These are phyloP conservation scores for Arothron firmamentum DNA, from an alignment of 2,113 vertebrate species.

Conservation along the genomic window DNA sequence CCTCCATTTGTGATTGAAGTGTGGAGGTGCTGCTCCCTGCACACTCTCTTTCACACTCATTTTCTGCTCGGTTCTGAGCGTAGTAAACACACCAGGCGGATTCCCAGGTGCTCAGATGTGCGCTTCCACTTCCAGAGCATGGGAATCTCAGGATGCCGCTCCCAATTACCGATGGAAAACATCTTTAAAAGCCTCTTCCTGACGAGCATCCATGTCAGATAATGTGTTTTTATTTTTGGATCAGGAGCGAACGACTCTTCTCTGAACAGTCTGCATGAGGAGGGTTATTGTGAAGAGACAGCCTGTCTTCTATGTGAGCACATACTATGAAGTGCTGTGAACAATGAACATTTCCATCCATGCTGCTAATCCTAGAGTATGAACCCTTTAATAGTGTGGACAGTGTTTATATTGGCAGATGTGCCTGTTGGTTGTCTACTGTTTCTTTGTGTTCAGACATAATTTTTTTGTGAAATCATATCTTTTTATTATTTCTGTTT, in stretches of 20 bases:
- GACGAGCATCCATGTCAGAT: neutral
- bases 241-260: neutral
- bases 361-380: too few species aligned
- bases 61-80: conserved; percentile 18
- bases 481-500: neutral
- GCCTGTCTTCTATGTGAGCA: too few species aligned
- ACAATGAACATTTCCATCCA: too few species aligned
- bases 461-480: too few species aligned
- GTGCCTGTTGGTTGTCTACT: too few species aligned
- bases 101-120: conserved; percentile 9
- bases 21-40: conserved; percentile 29
- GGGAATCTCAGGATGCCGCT: neutral
- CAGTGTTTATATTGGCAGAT: too few species aligned
- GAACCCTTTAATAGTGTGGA: too few species aligned
- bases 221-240: neutral
- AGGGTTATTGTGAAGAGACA: neutral
- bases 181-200: conserved; percentile 6
- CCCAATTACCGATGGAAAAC: conserved; percentile 31
- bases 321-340: too few species aligned
- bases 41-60: conserved; percentile 31
- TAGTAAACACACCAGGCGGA: conserved; percentile 28
- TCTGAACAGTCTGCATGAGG: neutral
- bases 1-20: conserved; percentile 42
- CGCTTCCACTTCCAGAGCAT: neutral
- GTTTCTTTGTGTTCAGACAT: too few species aligned